Conservation (phyloP, 1,140 invertebrate genomes). For the Zaprionus taronus region DNA sequence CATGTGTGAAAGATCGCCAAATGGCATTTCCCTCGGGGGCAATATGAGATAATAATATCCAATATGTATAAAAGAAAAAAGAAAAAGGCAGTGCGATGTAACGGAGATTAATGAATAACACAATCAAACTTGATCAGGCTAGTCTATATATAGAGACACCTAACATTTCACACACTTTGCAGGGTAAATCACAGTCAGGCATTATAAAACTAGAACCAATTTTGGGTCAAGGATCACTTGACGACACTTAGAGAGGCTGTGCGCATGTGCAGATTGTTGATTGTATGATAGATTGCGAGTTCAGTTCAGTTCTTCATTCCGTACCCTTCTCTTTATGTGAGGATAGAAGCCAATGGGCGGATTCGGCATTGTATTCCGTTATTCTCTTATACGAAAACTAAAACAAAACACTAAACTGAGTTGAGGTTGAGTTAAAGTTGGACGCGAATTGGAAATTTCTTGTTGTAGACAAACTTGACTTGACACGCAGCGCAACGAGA, state of each 20-base stretch:
- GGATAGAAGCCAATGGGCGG: slow-evolving; percentile 74
- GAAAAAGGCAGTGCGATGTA: background rate
- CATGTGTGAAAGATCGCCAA: slow-evolving; percentile 54
- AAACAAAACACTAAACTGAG: background rate
- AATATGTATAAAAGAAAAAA: background rate
- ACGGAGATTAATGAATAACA: background rate
- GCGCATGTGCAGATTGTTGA: background rate
- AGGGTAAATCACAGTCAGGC: slow-evolving; percentile 9
- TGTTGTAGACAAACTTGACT: slow-evolving; percentile 11
- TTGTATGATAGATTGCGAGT: background rate
- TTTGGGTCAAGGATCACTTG: slow-evolving; percentile 40
- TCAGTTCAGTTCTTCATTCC: slow-evolving; percentile 3
- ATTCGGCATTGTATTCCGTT: slow-evolving; percentile 61
- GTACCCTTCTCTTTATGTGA: slow-evolving; percentile 74
- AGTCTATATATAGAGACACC: background rate
- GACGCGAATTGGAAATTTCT: background rate
- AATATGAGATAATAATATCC: slow-evolving; percentile 54
- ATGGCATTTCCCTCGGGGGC: slow-evolving; percentile 32
- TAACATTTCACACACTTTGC: background rate
- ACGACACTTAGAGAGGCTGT: background rate
- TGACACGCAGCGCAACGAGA: slow-evolving; percentile 49
- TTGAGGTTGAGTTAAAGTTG: background rate
- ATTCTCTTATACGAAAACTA: background rate
- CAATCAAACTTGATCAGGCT: background rate
- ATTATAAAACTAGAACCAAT: background rate